Evolutionary conservation across 2,888 invertebrate genomes (phyloP), one percentile per base, ranked within the genome.

Genomic region (Epinotia bilunana): DNA sequence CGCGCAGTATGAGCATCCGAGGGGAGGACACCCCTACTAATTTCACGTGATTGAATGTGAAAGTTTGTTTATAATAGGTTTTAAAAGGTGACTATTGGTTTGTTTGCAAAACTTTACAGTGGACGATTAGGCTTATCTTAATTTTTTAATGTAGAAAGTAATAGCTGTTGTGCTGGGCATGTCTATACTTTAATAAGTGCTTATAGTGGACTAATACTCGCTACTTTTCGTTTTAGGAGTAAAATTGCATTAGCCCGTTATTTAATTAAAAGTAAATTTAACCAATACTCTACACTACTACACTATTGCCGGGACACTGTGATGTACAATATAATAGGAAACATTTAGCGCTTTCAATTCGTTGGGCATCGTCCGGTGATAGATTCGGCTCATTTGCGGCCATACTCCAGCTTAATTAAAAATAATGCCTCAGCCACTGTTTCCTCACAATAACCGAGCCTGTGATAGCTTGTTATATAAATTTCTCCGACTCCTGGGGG

Each of bases 401-500:
- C 87, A 88, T 88, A 88, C 87, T 89, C 88, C 88, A 89, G 89
- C 91, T 92, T 93, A 92, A 93, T 93, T 93, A 93, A 92, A 93
- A 93, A 93, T 91, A 92, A 91, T 90, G 91, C 90, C 88, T 86
- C 86, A 89, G 89, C 88, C 91, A 86, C 89, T 91, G 90, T 92
- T 91, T 90, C 84, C 89, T 86, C 88, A 92, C 93, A 92, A 93
- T 91, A 92, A 90, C 91, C 88, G 88, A 87, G 91, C 88, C 90
- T 87, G 91, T 91, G 92, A 93, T 92, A 90, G 93, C 91, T 92
- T 93, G 94, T 93, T 93, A 93, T 92, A 93, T 94, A 93, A 93
- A 93, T 93, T 93, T 93, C 91, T 91, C 87, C 88, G 90, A 87
- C 88, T 93, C 93, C 92, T 91, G 87, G 89, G 92, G 92, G 93